Evolutionary conservation across 2,888 invertebrate genomes (phyloP).

Genomic region (Buathra laborator): DNA sequence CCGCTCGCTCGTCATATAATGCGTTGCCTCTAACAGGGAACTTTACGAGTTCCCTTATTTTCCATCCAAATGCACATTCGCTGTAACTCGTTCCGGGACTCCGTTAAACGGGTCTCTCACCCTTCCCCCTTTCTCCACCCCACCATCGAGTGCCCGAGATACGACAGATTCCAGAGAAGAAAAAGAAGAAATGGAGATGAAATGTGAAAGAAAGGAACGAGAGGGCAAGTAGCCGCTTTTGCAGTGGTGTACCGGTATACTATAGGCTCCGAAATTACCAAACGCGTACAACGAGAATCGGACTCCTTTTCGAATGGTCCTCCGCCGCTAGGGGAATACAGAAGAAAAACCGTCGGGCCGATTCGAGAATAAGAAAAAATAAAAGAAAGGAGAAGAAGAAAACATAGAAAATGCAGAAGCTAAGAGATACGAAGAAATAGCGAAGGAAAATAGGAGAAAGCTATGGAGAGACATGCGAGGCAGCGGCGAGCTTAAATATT

Average conservation of each 20-base stretch:
- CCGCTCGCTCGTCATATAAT: slow-evolving; percentile 26
- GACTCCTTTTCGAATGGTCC: slow-evolving; percentile 10
- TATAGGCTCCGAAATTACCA: not conserved
- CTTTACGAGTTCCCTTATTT: slow-evolving; percentile 43
- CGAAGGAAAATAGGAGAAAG: slow-evolving; percentile 47
- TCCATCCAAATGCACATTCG: slow-evolving; percentile 73
- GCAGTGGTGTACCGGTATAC: not conserved
- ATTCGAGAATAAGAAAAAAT: slow-evolving; percentile 7
- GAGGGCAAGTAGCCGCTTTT: not conserved
- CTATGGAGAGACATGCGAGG: slow-evolving; percentile 58
- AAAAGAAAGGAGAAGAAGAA: slow-evolving; percentile 26
- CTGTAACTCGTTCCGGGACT: slow-evolving; percentile 71
- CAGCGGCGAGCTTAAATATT: slow-evolving; percentile 74
- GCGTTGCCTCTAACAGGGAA: not conserved
- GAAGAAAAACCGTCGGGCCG: not conserved
- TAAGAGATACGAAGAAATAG: slow-evolving; percentile 14
- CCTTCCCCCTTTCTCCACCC: slow-evolving; percentile 48
- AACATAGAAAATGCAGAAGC: slow-evolving; percentile 4
- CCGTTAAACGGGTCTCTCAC: slow-evolving; percentile 64
- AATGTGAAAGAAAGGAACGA: slow-evolving; percentile 3
- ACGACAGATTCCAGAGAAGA: not conserved
- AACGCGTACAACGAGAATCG: not conserved
- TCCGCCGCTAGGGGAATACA: slow-evolving; percentile 30
- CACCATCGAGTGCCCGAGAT: slow-evolving; percentile 26
- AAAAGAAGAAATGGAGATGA: not conserved